Percentiles rank a stretch among this genome's conserved stretches.
These are phyloP conservation scores for Cosmopolites sordidus DNA, from an alignment of 2,888 invertebrate genomes.

Conservation along the genomic window DNA sequence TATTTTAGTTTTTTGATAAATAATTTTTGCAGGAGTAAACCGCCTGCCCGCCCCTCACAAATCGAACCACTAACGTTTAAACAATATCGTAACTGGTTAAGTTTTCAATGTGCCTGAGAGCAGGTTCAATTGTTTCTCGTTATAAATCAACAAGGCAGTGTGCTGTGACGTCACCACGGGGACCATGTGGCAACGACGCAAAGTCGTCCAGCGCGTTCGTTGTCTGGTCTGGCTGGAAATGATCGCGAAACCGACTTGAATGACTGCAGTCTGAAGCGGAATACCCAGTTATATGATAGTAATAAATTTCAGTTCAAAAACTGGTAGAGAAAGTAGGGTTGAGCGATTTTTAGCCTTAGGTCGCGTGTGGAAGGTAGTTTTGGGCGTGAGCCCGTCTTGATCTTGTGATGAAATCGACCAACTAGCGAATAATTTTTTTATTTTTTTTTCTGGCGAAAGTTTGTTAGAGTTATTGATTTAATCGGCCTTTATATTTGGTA, in stretches of 20 bases:
- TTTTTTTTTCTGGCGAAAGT: no score
- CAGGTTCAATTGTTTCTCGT: slow-evolving; percentile 48
- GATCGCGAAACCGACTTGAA: slow-evolving; percentile 26
- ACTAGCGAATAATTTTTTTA: neutral
- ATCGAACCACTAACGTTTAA: no score
- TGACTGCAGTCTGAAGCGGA: slow-evolving; percentile 37
- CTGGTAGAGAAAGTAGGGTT: slow-evolving; percentile 38
- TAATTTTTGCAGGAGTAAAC: no score
- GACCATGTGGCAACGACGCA: slow-evolving; percentile 39
- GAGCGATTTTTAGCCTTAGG: slow-evolving; percentile 14
- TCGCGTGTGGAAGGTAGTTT: slow-evolving; percentile 22
- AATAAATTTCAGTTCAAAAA: slow-evolving; percentile 44
- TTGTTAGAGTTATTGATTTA: no score
- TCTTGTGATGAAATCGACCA: neutral
- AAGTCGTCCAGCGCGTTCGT: slow-evolving; percentile 32
- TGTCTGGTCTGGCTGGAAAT: slow-evolving; percentile 25
- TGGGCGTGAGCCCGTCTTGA: slow-evolving; percentile 1
- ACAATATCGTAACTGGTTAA: no score
- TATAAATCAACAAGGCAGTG: slow-evolving; percentile 48
- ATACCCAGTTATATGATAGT: slow-evolving; percentile 45
- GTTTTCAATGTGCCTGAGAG: slow-evolving; percentile 1
- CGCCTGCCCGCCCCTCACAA: no score
- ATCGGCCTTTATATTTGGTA: no score
- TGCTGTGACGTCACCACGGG: slow-evolving; percentile 41
- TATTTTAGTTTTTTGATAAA: no score